These are phyloP conservation scores for Rapana venosa DNA, from an alignment of 2,888 invertebrate species.

Conservation along the genomic window DNA sequence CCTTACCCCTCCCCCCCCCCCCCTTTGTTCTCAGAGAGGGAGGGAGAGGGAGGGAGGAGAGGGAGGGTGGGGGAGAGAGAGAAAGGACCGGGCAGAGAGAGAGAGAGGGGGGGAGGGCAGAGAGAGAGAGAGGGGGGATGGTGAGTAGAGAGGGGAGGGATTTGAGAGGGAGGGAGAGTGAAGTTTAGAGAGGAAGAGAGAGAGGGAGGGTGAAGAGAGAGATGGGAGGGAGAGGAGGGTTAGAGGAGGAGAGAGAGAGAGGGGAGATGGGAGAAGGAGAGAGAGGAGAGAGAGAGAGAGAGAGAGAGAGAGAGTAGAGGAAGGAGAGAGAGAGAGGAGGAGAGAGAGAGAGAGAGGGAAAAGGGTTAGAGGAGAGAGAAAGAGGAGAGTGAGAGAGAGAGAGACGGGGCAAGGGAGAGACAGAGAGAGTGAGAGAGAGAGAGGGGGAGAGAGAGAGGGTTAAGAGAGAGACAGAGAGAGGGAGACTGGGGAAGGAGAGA, in stretches of 20 bases:
- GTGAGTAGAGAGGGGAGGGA: neutral
- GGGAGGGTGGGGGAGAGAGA: neutral
- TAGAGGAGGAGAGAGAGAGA: conserved; percentile 9
- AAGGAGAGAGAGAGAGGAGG: neutral
- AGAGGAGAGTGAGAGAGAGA: no score
- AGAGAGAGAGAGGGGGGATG: neutral
- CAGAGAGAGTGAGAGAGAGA: neutral
- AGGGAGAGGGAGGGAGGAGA: neutral
- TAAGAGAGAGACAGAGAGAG: no score
- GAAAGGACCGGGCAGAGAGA: neutral
- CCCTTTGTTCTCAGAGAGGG: neutral
- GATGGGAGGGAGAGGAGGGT: neutral
- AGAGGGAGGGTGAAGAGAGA: no score
- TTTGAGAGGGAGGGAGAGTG: neutral
- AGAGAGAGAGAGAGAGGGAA: no score
- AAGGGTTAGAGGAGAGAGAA: neutral
- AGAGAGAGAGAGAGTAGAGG: neutral
- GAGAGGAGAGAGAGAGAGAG: neutral
- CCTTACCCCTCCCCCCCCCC: no score
- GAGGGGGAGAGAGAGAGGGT: neutral
- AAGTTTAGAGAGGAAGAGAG: neutral
- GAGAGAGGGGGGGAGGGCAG: neutral
- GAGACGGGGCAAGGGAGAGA: no score
- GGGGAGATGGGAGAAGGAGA: neutral
- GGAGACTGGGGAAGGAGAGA: neutral